phyloP scores from a whole-genome alignment of 2,797 vertebrate genomes.

The Bryconaethiops microstoma region DNA sequence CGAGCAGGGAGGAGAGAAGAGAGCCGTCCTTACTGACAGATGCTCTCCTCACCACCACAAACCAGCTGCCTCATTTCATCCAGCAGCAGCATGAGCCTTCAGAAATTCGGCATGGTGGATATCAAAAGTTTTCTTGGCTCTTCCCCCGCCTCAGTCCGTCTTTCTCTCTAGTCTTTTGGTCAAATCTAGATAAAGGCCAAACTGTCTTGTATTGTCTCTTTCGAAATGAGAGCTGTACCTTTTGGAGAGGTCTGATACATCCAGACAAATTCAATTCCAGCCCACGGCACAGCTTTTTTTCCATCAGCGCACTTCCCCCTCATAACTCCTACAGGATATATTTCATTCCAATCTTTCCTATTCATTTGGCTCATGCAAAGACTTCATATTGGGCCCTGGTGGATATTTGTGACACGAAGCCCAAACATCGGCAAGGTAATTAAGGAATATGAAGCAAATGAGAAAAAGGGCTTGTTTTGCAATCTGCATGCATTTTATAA shows the following conservation, averaged over 20 bases:
- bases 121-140: constrained; percentile 40
- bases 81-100: neutral
- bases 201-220: constrained; percentile 25
- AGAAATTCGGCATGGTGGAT: constrained; percentile 22
- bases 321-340: constrained; percentile 39
- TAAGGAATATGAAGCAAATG: constrained; percentile 18
- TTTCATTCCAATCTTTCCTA: constrained; percentile 46
- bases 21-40: constrained; percentile 34
- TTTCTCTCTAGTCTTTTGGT: constrained; percentile 9
- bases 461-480: neutral
- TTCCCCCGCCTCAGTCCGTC: constrained; percentile 2
- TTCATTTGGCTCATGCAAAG: constrained; percentile 38
- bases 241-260: constrained; percentile 21
- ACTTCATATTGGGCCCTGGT: constrained; percentile 9
- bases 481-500: neutral
- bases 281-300: constrained; percentile 34
- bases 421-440: constrained; percentile 33
- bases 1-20: constrained; percentile 32
- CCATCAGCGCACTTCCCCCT: constrained; percentile 31
- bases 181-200: constrained; percentile 33
- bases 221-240: constrained; percentile 40
- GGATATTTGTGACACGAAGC: constrained; percentile 34
- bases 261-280: constrained; percentile 41
- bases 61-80: constrained; percentile 50
- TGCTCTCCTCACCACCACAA: constrained; percentile 9